Evolutionary conservation across 30 jellyfish, hydroid and myxozoan species (phyloP), one percentile per base, ranked within the genome.

Genomic region (Rhopilema esculentum): DNA sequence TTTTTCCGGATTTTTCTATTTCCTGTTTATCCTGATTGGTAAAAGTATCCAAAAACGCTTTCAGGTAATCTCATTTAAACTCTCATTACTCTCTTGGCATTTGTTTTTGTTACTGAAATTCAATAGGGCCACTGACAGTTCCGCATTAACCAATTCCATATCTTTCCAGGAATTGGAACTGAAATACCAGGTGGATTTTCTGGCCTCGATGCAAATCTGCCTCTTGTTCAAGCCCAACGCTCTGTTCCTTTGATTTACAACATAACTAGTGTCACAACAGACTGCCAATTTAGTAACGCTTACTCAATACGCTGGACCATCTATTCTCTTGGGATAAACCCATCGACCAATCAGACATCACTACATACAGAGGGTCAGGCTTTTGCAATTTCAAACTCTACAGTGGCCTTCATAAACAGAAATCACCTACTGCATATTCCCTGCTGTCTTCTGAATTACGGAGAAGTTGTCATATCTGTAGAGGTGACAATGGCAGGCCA

Each of bases 401-500:
- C 86, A 19, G 12, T 84, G 27, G 20, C 66, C 40, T 61, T 84
- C 63, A 20, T 27, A 31, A 57, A 32, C 8, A 32, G 71, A 16
- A 49, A 26, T 16, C 87, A 57, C 50, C 4, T 51, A 1, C 27
- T 74, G n/a, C 61, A 22, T 18, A 6, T 84, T 22, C 92, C 92
- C 0, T 84, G 92, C 30, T 84, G 86, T 57, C 8, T 72, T 0
- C 72, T 84, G 16, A 53, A 57, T 1, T 84, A 84, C 32, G 86
- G 92, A 6, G 70, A 50, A 18, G 62, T 84, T 22, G n/a, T 73
- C 0, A 86, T 84, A 1, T 23, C 61, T 27, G 74, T 33, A 1
- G 85, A 84, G 57, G 80, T 84, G 40, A 18, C 52, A 29, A 84
- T 84, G 92, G 30, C 67, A 6, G 87, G 92, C 0, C 87, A 72